Conservation (phyloP, 2,888 invertebrate genomes). For the Athrips mouffetella region DNA sequence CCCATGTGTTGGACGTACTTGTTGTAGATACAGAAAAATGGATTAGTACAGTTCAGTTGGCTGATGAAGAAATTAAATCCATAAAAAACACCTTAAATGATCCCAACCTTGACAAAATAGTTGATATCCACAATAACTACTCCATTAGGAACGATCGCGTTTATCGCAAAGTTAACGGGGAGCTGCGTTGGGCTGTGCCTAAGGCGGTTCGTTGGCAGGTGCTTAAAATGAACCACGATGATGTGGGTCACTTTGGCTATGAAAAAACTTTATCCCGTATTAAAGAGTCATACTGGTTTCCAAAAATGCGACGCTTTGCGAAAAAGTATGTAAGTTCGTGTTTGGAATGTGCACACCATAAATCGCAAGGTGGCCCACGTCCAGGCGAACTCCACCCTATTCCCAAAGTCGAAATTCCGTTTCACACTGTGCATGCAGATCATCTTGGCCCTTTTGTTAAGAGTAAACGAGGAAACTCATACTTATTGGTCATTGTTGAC, state of each 20-base stretch:
- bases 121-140: neutral
- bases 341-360: conserved; percentile 11
- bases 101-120: neutral
- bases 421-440: conserved; percentile 13
- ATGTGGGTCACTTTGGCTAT: conserved; percentile 14
- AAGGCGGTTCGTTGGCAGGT: conserved; percentile 12
- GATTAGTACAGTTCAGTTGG: conserved; percentile 14
- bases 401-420: conserved; percentile 1
- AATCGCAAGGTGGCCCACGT: conserved; percentile 4
- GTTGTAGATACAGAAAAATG: neutral
- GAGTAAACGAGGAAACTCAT: conserved; percentile 24
- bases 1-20: conserved; percentile 5
- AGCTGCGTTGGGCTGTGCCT: conserved; percentile 8
- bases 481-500: conserved; percentile 24
- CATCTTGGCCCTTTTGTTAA: conserved; percentile 20
- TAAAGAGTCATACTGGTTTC: conserved; percentile 11
- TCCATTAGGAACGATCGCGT: neutral
- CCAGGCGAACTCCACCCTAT: conserved; percentile 12
- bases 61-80: conserved; percentile 15
- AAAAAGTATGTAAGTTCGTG: conserved; percentile 14
- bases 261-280: conserved; percentile 10
- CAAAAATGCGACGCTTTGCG: conserved; percentile 11
- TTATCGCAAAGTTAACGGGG: neutral
- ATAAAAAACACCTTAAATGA: neutral
- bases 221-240: conserved; percentile 11